Percentiles rank a stretch among this genome's conserved stretches.
phyloP scores from a whole-genome alignment of 2,113 vertebrate genomes.

The Solenodon paradoxus region DNA sequence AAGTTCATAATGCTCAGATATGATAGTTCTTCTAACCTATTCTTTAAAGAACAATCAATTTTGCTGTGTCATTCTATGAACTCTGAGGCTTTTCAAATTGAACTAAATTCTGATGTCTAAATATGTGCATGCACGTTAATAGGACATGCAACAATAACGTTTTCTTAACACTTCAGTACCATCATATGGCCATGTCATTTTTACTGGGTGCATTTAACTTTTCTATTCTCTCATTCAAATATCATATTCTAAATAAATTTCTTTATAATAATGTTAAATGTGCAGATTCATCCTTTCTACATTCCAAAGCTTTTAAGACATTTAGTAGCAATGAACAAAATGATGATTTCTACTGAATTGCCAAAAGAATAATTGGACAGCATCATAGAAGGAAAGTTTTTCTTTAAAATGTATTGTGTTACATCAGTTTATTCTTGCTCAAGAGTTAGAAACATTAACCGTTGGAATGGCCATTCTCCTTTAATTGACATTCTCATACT shows the following conservation, averaged over 20 bases:
- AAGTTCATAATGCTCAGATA: background rate
- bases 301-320: constrained; percentile 11
- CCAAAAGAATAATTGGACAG: background rate
- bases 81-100: background rate
- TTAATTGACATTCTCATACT: background rate
- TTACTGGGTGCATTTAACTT: background rate
- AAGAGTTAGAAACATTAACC: constrained; percentile 47
- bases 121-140: background rate
- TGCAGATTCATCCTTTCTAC: background rate
- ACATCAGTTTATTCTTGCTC: constrained; percentile 33
- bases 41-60: constrained; percentile 69
- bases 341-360: background rate
- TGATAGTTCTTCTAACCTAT: constrained; percentile 45
- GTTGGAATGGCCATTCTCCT: constrained; percentile 35
- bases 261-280: background rate
- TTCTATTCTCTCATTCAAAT: background rate
- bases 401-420: background rate
- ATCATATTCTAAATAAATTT: background rate
- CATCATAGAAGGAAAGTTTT: constrained; percentile 5
- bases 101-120: background rate
- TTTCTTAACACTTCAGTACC: background rate
- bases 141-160: background rate
- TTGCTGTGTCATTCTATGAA: constrained; percentile 55
- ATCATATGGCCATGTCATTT: background rate
- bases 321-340: background rate